Evolutionary conservation across 1,140 invertebrate genomes (phyloP).

Genomic region (Lerema accius): DNA sequence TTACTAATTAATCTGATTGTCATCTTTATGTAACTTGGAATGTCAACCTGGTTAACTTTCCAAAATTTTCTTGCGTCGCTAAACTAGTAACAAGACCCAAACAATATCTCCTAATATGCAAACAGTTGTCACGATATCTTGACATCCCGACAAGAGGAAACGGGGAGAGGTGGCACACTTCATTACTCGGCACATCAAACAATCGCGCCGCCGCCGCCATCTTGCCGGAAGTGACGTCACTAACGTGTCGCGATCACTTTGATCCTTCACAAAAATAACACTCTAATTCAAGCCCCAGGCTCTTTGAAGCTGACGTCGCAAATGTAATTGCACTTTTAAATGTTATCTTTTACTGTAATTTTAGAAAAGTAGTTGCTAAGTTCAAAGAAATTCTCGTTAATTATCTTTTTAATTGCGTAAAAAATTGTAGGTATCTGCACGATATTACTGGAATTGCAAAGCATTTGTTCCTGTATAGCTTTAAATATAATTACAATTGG

Average conservation of each 20-base stretch:
- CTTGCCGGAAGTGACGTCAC: conserved; percentile 79
- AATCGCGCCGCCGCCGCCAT: conserved; percentile 74
- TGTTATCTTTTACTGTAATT: neutral
- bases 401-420: too few relatives aligned
- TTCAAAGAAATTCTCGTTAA: conserved; percentile 22
- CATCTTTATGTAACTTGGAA: too few relatives aligned
- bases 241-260: conserved; percentile 69
- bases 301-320: conserved; percentile 29
- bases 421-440: too few relatives aligned
- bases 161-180: conserved; percentile 74
- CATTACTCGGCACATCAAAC: conserved; percentile 81
- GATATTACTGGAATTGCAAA: too few relatives aligned
- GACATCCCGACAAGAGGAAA: conserved; percentile 71
- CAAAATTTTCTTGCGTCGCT: too few relatives aligned
- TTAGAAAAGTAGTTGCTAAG: conserved; percentile 1
- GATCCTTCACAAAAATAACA: conserved; percentile 74
- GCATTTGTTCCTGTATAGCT: too few relatives aligned
- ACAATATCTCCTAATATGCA: conserved; percentile 57
- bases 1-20: too few relatives aligned
- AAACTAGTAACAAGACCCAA: neutral
- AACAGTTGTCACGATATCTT: conserved; percentile 68
- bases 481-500: too few relatives aligned
- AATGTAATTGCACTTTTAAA: conserved; percentile 47
- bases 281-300: conserved; percentile 44
- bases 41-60: too few relatives aligned